A percentile compares a stretch with the other conserved stretches of the same genome.
Evolutionary conservation across 30 jellyfish, hydroid and myxozoan genomes (phyloP).

Genomic region (Aurelia aurita): DNA sequence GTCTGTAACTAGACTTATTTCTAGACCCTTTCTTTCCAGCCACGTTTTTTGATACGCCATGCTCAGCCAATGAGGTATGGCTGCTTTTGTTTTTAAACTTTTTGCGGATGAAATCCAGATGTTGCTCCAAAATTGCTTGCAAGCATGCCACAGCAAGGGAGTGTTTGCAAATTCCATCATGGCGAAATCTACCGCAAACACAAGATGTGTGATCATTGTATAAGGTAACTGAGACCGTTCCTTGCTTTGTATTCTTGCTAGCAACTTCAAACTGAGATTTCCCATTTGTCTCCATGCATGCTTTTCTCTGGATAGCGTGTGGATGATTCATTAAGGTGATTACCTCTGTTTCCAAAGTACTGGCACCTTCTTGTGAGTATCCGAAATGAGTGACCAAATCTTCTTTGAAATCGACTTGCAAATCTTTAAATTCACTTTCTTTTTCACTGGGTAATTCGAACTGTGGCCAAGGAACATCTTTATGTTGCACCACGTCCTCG

Average conservation of each 20-base stretch:
- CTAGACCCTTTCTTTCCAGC: constrained; percentile 5
- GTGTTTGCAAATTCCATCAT: background rate
- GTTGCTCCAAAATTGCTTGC: background rate
- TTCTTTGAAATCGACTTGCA: background rate
- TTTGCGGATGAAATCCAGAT: constrained; percentile 4
- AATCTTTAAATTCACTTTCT: background rate
- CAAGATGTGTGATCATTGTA: background rate
- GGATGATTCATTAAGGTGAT: background rate
- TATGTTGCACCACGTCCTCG: too few species aligned
- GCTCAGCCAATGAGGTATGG: background rate
- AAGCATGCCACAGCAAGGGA: background rate
- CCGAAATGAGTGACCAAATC: background rate
- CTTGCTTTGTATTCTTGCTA: too few species aligned
- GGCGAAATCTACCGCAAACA: background rate
- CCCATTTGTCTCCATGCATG: background rate
- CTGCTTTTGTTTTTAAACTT: background rate
- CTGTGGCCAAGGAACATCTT: too few species aligned
- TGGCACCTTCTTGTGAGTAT: background rate
- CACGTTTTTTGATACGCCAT: background rate
- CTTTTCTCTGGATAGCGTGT: background rate
- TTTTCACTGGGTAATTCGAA: too few species aligned
- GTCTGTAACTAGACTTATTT: background rate
- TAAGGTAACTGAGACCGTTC: too few species aligned
- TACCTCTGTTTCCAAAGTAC: background rate
- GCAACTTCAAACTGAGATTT: too few species aligned